A percentile compares a stretch with the other conserved stretches of the same genome.
phyloP scores from a whole-genome alignment of 1,140 invertebrate species.

The Bilobella aurantiaca region DNA sequence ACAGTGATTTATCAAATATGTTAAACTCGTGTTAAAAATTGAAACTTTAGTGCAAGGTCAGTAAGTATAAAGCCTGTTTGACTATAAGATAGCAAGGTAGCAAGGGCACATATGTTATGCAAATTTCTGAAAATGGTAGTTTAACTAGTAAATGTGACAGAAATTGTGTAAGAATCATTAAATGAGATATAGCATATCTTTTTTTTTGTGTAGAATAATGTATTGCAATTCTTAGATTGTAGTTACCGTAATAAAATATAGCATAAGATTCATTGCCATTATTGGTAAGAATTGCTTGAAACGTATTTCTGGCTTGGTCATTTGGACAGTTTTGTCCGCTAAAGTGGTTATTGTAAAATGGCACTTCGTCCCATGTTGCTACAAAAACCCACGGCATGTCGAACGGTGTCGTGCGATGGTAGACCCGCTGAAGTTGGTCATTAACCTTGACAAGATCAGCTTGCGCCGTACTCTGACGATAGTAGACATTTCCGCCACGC shows the following conservation, averaged over 20 bases:
- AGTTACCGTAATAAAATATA: constrained; percentile 37
- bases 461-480: neutral
- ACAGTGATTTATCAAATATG: no score
- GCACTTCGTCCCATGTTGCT: constrained; percentile 14
- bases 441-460: neutral
- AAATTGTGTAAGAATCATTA: no score
- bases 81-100: no score
- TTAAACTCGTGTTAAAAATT: no score
- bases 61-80: no score
- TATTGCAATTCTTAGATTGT: neutral
- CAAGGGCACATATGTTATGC: no score
- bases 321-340: neutral
- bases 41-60: no score
- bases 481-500: constrained; percentile 1
- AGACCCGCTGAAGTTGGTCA: neutral
- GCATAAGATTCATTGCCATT: constrained; percentile 37
- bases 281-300: constrained; percentile 38
- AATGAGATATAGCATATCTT: no score
- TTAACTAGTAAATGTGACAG: neutral
- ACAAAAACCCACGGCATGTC: constrained; percentile 12
- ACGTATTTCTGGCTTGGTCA: constrained; percentile 36
- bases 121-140: no score
- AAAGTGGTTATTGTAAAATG: constrained; percentile 10
- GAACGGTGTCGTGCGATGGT: neutral
- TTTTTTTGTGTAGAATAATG: no score